phyloP scores from a whole-genome alignment of 2,113 vertebrate species.

The Oreochromis niloticus region DNA sequence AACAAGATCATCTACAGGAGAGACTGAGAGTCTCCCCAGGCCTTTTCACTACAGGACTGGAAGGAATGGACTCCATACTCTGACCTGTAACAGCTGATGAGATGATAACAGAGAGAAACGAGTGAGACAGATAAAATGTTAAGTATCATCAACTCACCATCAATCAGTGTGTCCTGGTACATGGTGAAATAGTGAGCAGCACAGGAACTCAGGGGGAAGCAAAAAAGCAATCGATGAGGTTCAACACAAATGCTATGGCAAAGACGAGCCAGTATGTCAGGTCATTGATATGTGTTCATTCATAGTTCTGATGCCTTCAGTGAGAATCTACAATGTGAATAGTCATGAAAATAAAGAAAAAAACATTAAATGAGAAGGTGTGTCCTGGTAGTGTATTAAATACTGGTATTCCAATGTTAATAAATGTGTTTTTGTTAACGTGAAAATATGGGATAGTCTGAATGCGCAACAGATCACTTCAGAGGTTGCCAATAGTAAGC shows the following conservation, averaged over 20 bases:
- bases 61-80: slow-evolving; percentile 31
- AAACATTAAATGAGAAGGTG: too few species aligned
- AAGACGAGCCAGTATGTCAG: too few species aligned
- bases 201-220: not conserved
- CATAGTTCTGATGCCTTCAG: too few species aligned
- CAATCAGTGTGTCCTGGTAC: not conserved
- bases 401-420: too few species aligned
- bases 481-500: not conserved
- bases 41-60: slow-evolving; percentile 1
- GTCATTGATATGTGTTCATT: too few species aligned
- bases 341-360: too few species aligned
- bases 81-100: not conserved
- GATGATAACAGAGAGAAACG: not conserved
- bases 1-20: not conserved
- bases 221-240: not conserved
- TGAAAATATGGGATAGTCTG: not conserved
- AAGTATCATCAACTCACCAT: not conserved
- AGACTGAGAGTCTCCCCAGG: not conserved
- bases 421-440: not conserved
- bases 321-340: too few species aligned
- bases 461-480: rapidly evolving
- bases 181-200: not conserved
- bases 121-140: not conserved
- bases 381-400: too few species aligned
- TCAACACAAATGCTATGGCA: too few species aligned